Conservation (phyloP, 2,888 invertebrate species). For the Drosophila tanythrix region DNA sequence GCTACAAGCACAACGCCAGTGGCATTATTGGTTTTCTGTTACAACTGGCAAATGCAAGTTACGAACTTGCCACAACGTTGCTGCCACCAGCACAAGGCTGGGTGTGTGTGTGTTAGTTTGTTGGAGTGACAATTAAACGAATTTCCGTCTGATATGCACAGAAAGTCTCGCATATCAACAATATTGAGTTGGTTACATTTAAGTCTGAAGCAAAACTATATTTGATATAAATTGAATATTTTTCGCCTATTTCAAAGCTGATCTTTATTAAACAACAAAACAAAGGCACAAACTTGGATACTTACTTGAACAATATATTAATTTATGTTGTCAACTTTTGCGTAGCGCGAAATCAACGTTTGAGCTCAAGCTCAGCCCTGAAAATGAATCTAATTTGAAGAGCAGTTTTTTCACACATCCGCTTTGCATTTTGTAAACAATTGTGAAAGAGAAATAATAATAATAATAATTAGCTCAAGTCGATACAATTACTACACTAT, state of each 20-base stretch:
- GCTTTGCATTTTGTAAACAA: background rate
- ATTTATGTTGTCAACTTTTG: constrained; percentile 10
- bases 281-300: background rate
- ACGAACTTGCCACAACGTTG: constrained; percentile 55
- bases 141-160: constrained; percentile 36
- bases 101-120: constrained; percentile 13
- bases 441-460: background rate
- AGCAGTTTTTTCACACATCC: background rate
- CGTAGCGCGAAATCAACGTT: background rate
- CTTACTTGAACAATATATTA: background rate
- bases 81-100: constrained; percentile 31
- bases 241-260: background rate
- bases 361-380: constrained; percentile 2
- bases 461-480: background rate
- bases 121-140: constrained; percentile 54
- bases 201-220: background rate
- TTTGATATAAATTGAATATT: background rate
- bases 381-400: constrained; percentile 12
- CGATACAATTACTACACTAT: background rate
- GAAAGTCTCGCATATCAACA: constrained; percentile 29
- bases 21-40: constrained; percentile 69
- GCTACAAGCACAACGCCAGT: constrained; percentile 54
- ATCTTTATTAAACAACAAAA: background rate
- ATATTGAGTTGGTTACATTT: constrained; percentile 10
- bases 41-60: constrained; percentile 50